Evolutionary conservation across 2,113 vertebrate species (phyloP), one percentile per base, ranked within the genome.

Genomic region (Oreochromis niloticus): DNA sequence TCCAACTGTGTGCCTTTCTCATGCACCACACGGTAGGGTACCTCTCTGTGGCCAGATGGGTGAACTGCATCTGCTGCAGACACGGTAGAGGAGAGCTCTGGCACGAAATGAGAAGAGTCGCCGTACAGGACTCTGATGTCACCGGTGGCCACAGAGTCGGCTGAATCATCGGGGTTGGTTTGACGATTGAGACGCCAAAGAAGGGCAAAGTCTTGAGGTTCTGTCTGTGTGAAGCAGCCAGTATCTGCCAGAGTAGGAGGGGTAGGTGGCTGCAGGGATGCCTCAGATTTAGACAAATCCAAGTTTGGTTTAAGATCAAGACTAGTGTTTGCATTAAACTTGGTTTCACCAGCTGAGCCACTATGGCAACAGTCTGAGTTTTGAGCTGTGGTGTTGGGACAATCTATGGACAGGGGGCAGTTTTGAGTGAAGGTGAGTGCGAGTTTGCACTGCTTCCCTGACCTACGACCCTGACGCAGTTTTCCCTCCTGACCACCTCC

Each of bases 1-100:
- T 98, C 98, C 71, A 99, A 97, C 82, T 97, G 97, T 0, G 97
- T 98, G 84, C 99, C 97, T 95, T 98, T 99, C 92, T 99, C 98
- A 54, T 98, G 96, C 0, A 87, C 97, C 27, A 97, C 97, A 52
- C 96, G 96, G 91, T 99, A 98, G 0, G 98, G 97, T 84, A 99
- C 96, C 93, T 96, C 96, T 14, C 92, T 96, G 88, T 86, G 91
- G 85, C 83, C 88, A 9, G 92, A 94, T 4, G 91, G 91, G 12
- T 90, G 41, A 86, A 88, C 87, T 36, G 91, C 90, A 19, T 85
- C 71, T 2, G 83, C 83, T n/a, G 91, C 83, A 34, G 87, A 89
- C 24, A 66, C 85, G 4, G 73, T 73, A 7, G 90, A 54, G 8
- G 95, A 66, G 2, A 83, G 19, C 92, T 96, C 96, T 1, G 98